Percentiles rank a stretch among this genome's conserved stretches.
These are phyloP conservation scores for Dicentrarchus labrax DNA, from an alignment of 2,113 vertebrate species.

Conservation along the genomic window DNA sequence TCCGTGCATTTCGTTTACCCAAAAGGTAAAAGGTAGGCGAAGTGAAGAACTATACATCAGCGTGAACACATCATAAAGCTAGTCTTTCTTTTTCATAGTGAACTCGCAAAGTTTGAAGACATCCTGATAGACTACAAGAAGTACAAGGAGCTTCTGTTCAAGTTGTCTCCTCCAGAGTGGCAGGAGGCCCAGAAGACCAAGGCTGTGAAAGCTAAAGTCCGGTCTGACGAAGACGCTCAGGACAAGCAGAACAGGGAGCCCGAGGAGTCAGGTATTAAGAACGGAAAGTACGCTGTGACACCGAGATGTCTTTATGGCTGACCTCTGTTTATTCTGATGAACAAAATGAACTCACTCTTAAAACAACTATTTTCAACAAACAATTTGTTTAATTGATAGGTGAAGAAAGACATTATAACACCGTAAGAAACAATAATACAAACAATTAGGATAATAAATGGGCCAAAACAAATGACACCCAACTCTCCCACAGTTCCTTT, in stretches of 20 bases:
- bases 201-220: constrained; percentile 4
- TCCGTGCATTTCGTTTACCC: too few relatives aligned
- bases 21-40: too few relatives aligned
- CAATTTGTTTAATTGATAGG: too few relatives aligned
- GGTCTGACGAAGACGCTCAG: not conserved
- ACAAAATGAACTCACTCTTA: too few relatives aligned
- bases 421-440: too few relatives aligned
- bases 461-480: too few relatives aligned
- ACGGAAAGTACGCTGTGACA: constrained; percentile 19
- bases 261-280: not conserved
- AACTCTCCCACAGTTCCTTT: too few relatives aligned
- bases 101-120: constrained; percentile 87
- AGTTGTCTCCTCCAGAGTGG: constrained; percentile 91
- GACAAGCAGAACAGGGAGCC: constrained; percentile 10
- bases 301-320: too few relatives aligned
- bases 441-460: too few relatives aligned
- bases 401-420: too few relatives aligned
- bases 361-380: too few relatives aligned
- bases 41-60: not conserved
- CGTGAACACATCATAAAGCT: not conserved
- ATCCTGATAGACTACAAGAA: constrained; percentile 86
- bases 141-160: constrained; percentile 90
- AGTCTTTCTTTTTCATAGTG: constrained; percentile 76
- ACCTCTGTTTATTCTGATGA: too few relatives aligned
- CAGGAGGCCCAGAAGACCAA: constrained; percentile 80